Conservation (phyloP, 2,797 vertebrate species). For the Crax fasciolata region DNA sequence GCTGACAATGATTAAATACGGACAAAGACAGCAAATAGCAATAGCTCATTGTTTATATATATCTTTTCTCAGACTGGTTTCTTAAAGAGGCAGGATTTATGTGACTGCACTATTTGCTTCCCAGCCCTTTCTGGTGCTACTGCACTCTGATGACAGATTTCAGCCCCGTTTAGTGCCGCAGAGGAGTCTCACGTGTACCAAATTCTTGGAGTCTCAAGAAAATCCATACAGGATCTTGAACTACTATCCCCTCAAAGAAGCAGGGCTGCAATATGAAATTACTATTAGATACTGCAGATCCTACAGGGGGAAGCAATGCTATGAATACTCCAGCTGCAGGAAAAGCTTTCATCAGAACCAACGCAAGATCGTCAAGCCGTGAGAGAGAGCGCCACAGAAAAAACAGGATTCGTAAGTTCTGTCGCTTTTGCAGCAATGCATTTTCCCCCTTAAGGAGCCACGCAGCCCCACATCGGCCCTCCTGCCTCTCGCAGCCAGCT, state of each 20-base stretch:
- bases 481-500: neutral
- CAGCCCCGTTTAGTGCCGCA: neutral
- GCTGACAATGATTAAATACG: slow-evolving; percentile 79
- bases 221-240: neutral
- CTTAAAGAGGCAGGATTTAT: neutral
- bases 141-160: neutral
- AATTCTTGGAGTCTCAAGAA: neutral
- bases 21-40: slow-evolving; percentile 39
- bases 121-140: neutral
- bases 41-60: neutral
- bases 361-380: neutral
- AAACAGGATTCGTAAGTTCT: neutral
- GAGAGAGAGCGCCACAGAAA: neutral
- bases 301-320: neutral
- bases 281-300: neutral
- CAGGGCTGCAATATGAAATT: neutral
- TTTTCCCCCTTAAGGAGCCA: neutral
- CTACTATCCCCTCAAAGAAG: neutral
- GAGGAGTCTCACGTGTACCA: neutral
- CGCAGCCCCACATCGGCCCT: neutral
- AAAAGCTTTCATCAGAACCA: neutral
- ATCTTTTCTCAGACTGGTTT: neutral
- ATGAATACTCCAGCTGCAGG: neutral
- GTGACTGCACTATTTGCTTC: neutral
- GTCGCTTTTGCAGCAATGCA: neutral